phyloP scores from a whole-genome alignment of 1,140 invertebrate genomes.

The Cydia amplana region DNA sequence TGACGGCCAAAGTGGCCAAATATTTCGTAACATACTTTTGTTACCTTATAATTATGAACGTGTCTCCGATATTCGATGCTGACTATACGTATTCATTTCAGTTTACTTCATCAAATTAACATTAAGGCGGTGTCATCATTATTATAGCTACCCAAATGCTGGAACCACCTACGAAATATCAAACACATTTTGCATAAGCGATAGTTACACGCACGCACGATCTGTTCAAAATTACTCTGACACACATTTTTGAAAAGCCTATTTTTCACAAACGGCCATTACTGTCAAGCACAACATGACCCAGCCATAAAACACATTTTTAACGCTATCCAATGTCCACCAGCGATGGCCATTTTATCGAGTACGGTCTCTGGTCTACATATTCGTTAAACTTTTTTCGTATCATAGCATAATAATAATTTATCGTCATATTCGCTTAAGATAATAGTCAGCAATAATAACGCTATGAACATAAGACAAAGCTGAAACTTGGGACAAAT shows the following conservation, averaged over 20 bases:
- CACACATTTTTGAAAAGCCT: conserved; percentile 32
- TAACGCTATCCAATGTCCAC: conserved; percentile 40
- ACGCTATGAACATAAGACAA: background rate
- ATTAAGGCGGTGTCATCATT: background rate
- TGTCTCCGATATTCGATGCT: too few species aligned
- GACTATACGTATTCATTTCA: too few species aligned
- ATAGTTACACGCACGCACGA: conserved; percentile 17
- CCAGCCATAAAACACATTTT: conserved; percentile 46
- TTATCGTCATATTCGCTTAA: background rate
- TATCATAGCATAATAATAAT: background rate
- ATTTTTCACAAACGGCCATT: conserved; percentile 50
- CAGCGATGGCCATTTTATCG: conserved; percentile 34
- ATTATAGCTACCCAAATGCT: background rate
- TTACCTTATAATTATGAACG: too few species aligned
- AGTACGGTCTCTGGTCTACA: conserved; percentile 48
- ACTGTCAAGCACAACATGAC: conserved; percentile 51
- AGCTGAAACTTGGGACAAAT: too few species aligned
- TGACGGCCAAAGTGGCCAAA: too few species aligned
- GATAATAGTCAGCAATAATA: too few species aligned
- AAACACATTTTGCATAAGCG: background rate
- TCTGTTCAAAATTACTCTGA: conserved; percentile 31
- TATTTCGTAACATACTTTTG: too few species aligned
- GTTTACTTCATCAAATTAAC: background rate
- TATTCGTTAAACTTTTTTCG: conserved; percentile 25
- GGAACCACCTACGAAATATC: background rate